These are phyloP conservation scores for Apodemus agrarius DNA, from an alignment of 2,797 vertebrate species.

Conservation along the genomic window DNA sequence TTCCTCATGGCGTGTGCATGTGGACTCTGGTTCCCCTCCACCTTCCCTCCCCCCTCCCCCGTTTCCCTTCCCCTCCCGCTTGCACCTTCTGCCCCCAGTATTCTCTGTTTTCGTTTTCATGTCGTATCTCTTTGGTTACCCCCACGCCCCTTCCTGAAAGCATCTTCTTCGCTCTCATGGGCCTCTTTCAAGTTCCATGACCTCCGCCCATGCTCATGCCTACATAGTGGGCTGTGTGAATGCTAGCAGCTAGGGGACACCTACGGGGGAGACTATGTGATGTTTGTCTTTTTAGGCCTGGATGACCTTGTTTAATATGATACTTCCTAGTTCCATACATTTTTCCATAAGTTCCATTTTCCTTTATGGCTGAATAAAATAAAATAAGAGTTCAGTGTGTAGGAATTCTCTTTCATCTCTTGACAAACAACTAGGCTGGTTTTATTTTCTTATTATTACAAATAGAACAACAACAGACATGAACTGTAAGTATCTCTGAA, in stretches of 20 bases:
- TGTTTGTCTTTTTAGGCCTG: background rate
- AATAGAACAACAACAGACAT: background rate
- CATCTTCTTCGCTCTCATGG: background rate
- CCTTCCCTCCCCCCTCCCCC: background rate
- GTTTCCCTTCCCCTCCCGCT: background rate
- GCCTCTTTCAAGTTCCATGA: background rate
- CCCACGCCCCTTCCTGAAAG: background rate
- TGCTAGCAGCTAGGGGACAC: background rate
- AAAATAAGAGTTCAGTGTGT: too few relatives aligned
- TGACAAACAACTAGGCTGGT: background rate
- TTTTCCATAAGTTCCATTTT: background rate
- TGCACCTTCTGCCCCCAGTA: background rate
- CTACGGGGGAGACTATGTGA: background rate
- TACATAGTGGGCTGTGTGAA: background rate
- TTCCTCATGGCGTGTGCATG: background rate
- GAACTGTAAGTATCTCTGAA: background rate
- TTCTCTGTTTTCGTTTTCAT: background rate
- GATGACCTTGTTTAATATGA: background rate
- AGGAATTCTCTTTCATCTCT: background rate
- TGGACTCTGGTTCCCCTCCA: background rate
- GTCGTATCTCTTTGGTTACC: background rate
- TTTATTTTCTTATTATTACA: background rate
- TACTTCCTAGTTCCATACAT: background rate
- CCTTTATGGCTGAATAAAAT: background rate
- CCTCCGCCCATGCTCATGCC: background rate